Base-by-base conservation (phyloP, 2,113 vertebrate species). In the Atrichornis clamosus region DNA sequence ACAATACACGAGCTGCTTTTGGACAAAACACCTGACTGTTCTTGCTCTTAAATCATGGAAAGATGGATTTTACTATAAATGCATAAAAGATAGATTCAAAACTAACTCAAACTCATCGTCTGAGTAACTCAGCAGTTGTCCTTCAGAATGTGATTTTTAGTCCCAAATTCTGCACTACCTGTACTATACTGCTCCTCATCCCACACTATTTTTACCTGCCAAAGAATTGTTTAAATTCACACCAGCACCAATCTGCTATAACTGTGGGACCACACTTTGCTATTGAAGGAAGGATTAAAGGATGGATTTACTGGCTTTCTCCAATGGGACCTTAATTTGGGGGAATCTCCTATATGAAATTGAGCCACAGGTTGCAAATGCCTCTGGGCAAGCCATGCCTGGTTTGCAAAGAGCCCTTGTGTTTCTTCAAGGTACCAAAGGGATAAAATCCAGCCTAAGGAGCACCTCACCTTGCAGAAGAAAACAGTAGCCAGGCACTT, bases 101-200 rank as follows among this genome's bases (percentile, higher is more conserved):
- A 49, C 32, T 37, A 72, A 58, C 37, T 73, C 62, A 42, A 6
- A 7, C 27, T 42, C 2, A 0, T 9, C 0, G 0, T 11, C 10
- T 35, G 10, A 82, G 24, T 11, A 22, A 37, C 39, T 73, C 67
- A 13, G 5, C 24, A 70, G 24, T 27, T 77, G 24, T 44, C 59
- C 53, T 76, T 19, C 58, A 76, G 32, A 62, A 46, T 0, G 1
- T 2, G 6, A 2, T 0, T 13, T 87, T 68, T 41, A 90, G 39
- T 35, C 72, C 39, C 32, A 44, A 39, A 52, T 67, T 41, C 82
- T 88, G 35, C 41, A 80, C 8, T 33, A 74, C 30, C 21, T 68
- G 9, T 58, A 60, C n/a, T 16, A 52, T 39, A 16, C 16, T 59
- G 4, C 19, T 20, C 26, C 41, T 87, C 37, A 42, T 47, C 49